These are phyloP conservation scores for Strigamia transsilvanica DNA, from an alignment of 2,888 invertebrate species.

Conservation along the genomic window DNA sequence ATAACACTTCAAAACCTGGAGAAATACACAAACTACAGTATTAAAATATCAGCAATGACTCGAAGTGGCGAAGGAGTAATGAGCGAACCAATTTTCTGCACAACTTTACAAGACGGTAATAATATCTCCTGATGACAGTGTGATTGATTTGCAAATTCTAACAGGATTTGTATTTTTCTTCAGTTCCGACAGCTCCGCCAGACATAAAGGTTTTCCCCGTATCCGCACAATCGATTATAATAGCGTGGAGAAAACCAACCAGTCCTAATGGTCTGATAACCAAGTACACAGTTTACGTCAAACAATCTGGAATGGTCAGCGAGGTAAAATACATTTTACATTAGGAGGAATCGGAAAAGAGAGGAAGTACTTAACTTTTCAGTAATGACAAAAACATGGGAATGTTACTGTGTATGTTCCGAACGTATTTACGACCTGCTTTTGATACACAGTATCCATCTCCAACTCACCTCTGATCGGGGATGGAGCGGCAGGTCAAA, in stretches of 20 bases:
- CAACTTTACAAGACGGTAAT: constrained; percentile 58
- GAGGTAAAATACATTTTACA: no score
- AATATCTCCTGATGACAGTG: not conserved
- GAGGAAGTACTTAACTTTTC: no score
- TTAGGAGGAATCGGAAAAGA: no score
- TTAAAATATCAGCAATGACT: constrained; percentile 64
- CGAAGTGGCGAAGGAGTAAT: constrained; percentile 63
- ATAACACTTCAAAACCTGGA: constrained; percentile 58
- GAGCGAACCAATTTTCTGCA: constrained; percentile 61
- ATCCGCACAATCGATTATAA: not conserved
- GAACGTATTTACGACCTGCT: no score
- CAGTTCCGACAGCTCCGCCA: not conserved
- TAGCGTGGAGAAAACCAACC: not conserved
- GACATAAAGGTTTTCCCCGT: constrained; percentile 11
- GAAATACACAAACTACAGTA: constrained; percentile 64
- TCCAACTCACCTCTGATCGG: no score
- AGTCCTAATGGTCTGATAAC: not conserved
- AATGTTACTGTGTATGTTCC: no score
- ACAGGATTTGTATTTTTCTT: not conserved
- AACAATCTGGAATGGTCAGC: not conserved
- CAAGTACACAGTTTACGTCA: not conserved
- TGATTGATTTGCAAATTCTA: no score
- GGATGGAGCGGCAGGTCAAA: no score
- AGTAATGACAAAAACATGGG: no score
- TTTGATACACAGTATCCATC: no score